These are phyloP conservation scores for Oreotrochilus melanogaster DNA, from an alignment of 2,113 vertebrate species.

Conservation along the genomic window DNA sequence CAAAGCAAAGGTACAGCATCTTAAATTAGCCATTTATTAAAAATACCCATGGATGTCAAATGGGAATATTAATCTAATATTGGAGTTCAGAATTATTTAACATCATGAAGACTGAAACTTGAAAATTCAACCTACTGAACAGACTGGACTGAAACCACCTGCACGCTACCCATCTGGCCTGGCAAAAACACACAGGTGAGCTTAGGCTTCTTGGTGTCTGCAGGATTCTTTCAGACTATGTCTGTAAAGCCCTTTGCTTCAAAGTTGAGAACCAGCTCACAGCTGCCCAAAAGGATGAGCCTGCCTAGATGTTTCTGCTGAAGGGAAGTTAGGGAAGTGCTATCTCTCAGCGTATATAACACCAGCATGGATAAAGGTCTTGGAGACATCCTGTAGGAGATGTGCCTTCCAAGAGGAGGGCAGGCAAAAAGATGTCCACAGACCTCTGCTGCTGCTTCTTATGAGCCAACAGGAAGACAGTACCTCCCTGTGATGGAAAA, in stretches of 20 bases:
- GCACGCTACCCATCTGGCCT: background rate
- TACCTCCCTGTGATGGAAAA: conserved; percentile 24
- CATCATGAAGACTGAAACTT: background rate
- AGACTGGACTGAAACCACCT: background rate
- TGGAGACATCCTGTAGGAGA: conserved; percentile 2
- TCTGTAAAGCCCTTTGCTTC: background rate
- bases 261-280: background rate
- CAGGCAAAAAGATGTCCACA: background rate
- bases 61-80: background rate
- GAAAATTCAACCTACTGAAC: background rate
- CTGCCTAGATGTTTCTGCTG: background rate
- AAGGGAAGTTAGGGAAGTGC: background rate
- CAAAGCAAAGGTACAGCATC: background rate
- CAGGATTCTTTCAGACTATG: background rate
- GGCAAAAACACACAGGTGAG: background rate
- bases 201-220: background rate
- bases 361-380: conserved; percentile 5
- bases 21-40: background rate
- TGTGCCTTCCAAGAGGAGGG: background rate
- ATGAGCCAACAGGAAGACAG: conserved; percentile 38
- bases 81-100: conserved; percentile 19
- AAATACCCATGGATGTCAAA: background rate
- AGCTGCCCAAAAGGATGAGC: background rate
- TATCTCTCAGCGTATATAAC: background rate
- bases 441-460: background rate